Evolutionary conservation across 2,113 vertebrate genomes (phyloP), one percentile per base, ranked within the genome.

Genomic region (Labeo rohita): DNA sequence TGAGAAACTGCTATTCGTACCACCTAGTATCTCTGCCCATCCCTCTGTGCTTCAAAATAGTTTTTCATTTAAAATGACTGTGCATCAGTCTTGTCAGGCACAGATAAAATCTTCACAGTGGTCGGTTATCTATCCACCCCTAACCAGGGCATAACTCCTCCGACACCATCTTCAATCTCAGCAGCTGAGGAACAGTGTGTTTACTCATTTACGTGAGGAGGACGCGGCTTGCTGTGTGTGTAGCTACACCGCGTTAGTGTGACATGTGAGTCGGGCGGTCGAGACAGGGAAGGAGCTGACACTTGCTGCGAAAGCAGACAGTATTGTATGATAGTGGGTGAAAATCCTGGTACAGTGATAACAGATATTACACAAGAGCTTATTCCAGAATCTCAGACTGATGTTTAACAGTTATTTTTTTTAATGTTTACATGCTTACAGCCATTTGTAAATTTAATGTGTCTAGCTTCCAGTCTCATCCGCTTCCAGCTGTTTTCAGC

Each of bases 31-130:
- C 45, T 83, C 45, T n/a, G 18, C 78, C 34, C 65, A 3, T 52
- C 43, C 18, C 13, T 47, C n/a, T n/a, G 49, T 2, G 61, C 54
- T 73, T 45, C 18, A 73, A 56, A 73, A 9, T 50, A 70, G 47
- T 61, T 74, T 36, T 49, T 47, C 21, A 56, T 79, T 39, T 50
- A 9, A 65, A 78, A 50, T 23, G 49, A 54, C 59, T 76, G 28
- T 61, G 52, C 45, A 21, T 78, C 23, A 43, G 7, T 78, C 76
- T 56, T 63, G 45, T 77, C 18, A 50, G 15, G 28, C 2, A 4
- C 8, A 34, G 49, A 66, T 52, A 65, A 63, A 61, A 86, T 81
- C 77, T 80, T 80, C 50, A 72, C 50, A 73, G n/a, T 52, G 65
- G 84, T 54, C 0, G 75, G 74, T 54, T 78, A 85, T 54, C 61